These are phyloP conservation scores for Palythoa grandis DNA, from an alignment of 92 coral and sea anemone species.

Conservation along the genomic window DNA sequence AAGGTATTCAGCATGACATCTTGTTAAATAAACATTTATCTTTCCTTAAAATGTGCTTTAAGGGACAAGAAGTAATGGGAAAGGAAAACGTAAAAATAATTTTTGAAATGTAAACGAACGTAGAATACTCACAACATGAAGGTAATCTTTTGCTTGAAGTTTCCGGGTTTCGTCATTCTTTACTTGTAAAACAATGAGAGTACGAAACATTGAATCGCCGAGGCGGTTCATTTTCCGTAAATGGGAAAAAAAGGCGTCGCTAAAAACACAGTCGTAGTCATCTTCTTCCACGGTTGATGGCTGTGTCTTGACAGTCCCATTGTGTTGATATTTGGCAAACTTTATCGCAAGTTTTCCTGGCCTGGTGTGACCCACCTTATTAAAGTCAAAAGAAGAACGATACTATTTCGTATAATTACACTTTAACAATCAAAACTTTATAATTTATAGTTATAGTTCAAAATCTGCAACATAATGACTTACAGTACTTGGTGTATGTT, in stretches of 20 bases:
- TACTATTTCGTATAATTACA: background rate
- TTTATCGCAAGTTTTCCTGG: constrained; percentile 23
- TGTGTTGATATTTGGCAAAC: constrained; percentile 10
- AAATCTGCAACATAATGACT: too few relatives aligned
- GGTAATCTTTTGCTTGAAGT: constrained; percentile 35
- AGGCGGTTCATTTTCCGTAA: background rate
- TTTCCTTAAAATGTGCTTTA: too few relatives aligned
- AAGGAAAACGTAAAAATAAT: background rate
- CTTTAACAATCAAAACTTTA: background rate
- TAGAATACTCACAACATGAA: constrained; percentile 3
- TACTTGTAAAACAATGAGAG: constrained; percentile 24
- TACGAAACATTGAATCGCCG: constrained; percentile 30
- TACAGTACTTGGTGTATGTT: too few relatives aligned
- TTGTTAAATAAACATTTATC: too few relatives aligned
- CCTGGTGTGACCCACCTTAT: background rate
- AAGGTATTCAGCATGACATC: too few relatives aligned
- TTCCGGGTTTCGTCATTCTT: background rate
- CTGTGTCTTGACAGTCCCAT: background rate
- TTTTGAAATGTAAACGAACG: background rate
- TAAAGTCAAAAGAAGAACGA: background rate
- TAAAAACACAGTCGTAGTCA: constrained; percentile 31
- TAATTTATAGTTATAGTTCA: too few relatives aligned
- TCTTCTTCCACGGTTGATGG: constrained; percentile 24
- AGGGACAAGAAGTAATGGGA: background rate
- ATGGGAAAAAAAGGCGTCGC: background rate